phyloP scores from a whole-genome alignment of 2,797 vertebrate genomes.

The Sitta carolinensis region DNA sequence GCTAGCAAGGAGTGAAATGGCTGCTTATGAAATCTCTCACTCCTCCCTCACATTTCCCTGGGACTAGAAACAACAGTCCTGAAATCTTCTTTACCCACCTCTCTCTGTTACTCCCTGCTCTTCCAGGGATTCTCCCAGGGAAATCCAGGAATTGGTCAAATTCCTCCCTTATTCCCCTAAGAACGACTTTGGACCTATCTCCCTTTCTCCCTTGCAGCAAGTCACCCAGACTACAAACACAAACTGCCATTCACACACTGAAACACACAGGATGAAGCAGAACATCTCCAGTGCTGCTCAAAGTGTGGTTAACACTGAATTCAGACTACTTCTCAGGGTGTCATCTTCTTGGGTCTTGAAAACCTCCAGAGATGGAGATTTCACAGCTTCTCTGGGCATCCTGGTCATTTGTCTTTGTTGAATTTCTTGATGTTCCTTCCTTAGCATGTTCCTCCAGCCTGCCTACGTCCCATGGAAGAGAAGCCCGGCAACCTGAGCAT shows the following conservation, averaged over 20 bases:
- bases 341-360: not conserved
- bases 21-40: not conserved
- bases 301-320: not conserved
- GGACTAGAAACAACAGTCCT: not conserved
- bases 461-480: not conserved
- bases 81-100: not conserved
- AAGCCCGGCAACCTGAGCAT: not conserved
- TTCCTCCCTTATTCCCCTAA: not conserved
- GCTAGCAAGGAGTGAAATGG: not conserved
- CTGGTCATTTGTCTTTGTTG: not conserved
- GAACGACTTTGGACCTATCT: not conserved
- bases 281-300: not conserved
- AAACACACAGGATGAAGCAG: not conserved
- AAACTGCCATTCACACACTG: not conserved
- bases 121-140: not conserved
- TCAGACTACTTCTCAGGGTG: not conserved
- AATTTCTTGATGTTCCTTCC: not conserved
- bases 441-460: not conserved
- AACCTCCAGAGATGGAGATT: not conserved
- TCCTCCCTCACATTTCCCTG: not conserved
- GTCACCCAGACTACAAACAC: not conserved
- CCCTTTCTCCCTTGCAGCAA: not conserved
- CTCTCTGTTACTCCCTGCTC: not conserved
- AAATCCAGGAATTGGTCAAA: not conserved
- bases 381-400: not conserved